Conservation (phyloP, 2,797 vertebrate species). For the Eleutherodactylus coqui region DNA sequence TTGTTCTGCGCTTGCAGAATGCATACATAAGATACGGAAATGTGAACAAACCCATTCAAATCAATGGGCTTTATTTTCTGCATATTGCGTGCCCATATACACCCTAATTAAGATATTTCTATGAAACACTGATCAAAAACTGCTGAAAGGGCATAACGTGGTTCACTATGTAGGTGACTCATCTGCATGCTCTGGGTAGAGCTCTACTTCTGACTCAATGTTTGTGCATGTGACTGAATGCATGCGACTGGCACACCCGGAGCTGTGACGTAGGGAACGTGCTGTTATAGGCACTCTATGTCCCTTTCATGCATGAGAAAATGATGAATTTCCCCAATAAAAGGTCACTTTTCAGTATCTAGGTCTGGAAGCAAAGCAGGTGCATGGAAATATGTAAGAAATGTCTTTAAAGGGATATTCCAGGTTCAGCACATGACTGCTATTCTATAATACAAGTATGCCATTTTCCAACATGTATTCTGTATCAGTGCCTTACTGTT, state of each 20-base stretch:
- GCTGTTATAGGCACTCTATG: neutral
- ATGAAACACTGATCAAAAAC: neutral
- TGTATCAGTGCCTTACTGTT: no score
- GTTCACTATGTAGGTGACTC: neutral
- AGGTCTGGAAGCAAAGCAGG: neutral
- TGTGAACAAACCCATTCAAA: no score
- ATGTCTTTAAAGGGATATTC: neutral
- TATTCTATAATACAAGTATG: no score
- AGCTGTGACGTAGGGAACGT: neutral
- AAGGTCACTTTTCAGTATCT: neutral
- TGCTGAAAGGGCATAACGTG: neutral
- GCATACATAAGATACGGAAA: no score
- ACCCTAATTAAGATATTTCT: no score
- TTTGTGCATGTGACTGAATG: conserved; percentile 5
- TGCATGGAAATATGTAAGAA: neutral
- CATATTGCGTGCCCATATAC: no score
- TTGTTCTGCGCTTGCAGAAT: no score
- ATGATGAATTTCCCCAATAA: neutral
- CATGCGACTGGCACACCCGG: neutral
- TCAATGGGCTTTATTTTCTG: no score
- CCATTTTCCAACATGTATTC: no score
- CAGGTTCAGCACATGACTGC: no score
- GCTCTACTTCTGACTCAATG: neutral
- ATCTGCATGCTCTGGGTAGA: conserved; percentile 6
- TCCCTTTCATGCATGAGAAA: neutral